Base-by-base conservation (phyloP, 2,797 vertebrate species). In the Pterois miles region DNA sequence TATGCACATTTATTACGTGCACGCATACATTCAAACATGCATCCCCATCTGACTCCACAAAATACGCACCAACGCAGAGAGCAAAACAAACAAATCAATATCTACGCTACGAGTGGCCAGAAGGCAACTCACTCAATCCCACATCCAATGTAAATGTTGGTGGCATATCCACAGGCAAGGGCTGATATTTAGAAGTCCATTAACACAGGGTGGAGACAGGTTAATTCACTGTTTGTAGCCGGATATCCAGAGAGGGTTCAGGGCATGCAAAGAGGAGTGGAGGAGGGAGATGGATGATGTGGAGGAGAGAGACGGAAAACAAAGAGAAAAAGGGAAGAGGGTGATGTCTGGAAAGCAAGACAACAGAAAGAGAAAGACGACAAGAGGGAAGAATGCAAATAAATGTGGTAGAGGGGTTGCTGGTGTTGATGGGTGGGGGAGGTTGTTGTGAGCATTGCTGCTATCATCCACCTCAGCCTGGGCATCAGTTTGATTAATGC, bases 101-200 rank as follows among this genome's bases (percentile, higher is more conserved):
- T 83, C 57, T 72, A 50, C 57, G 65, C 2, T 80, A 70, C 50
- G 6, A 84, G 80, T 85, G 78, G 90, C 88, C 83, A 56, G 83
- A 79, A 91, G 92, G 88, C 87, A 83, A 78, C 81, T 70, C 71
- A 85, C 80, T 88, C 83, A 85, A 92, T 93, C 84, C 40, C 72
- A 78, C 71, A 76, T 88, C 65, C 76, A 76, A 81, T 91, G 86
- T 91, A 88, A 92, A 93, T 91, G 91, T 92, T 91, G 90, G 84
- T 82, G 77, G 90, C 83, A 82, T 90, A 85, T 91, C 92, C 90
- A 87, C 72, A 86, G 93, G 93, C 91, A 75, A 86, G 60, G 73
- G 81, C 71, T 94, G 93, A 89, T 94, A 93, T 95, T 95, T 93
- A 92, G 90, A 91, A 94, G 92, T 93, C 89, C 91, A 95, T 94